A percentile compares a stretch with the other conserved stretches of the same genome.
These are phyloP conservation scores for Drosophila arawakana DNA, from an alignment of 1,140 invertebrate species.

Conservation along the genomic window DNA sequence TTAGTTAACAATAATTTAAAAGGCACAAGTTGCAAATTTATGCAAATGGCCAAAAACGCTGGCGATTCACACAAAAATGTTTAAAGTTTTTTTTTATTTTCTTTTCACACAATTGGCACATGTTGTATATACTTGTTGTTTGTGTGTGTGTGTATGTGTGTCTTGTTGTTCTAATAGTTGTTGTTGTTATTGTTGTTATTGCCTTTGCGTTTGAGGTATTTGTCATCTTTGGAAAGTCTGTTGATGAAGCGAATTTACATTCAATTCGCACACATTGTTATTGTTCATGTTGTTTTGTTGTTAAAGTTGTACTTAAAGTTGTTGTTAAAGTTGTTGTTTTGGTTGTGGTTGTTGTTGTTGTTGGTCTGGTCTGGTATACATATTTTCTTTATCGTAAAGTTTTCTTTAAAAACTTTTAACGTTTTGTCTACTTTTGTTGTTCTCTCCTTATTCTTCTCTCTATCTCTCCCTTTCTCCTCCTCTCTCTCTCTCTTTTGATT, in stretches of 20 bases:
- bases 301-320: slow-evolving; percentile 40
- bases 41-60: slow-evolving; percentile 75
- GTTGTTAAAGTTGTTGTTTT: slow-evolving; percentile 48
- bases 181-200: slow-evolving; percentile 43
- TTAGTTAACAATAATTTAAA: slow-evolving; percentile 78
- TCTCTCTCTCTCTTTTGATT: slow-evolving; percentile 18
- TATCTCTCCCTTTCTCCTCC: slow-evolving; percentile 25
- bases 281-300: slow-evolving; percentile 31
- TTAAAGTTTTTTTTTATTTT: no score
- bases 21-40: slow-evolving; percentile 78
- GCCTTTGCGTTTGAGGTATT: slow-evolving; percentile 81
- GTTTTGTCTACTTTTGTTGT: slow-evolving; percentile 35
- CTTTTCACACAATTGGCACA: slow-evolving; percentile 79
- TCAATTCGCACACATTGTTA: slow-evolving; percentile 36
- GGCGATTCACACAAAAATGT: slow-evolving; percentile 63
- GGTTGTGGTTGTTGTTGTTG: slow-evolving; percentile 40
- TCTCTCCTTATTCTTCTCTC: slow-evolving; percentile 23
- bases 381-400: slow-evolving; percentile 17
- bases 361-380: slow-evolving; percentile 61
- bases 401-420: slow-evolving; percentile 50
- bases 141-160: slow-evolving; percentile 34
- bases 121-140: slow-evolving; percentile 53
- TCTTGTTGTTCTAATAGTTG: slow-evolving; percentile 33
- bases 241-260: slow-evolving; percentile 59
- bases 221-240: slow-evolving; percentile 82